Conservation (phyloP, 2,113 vertebrate genomes). For the Holacanthus passer region DNA sequence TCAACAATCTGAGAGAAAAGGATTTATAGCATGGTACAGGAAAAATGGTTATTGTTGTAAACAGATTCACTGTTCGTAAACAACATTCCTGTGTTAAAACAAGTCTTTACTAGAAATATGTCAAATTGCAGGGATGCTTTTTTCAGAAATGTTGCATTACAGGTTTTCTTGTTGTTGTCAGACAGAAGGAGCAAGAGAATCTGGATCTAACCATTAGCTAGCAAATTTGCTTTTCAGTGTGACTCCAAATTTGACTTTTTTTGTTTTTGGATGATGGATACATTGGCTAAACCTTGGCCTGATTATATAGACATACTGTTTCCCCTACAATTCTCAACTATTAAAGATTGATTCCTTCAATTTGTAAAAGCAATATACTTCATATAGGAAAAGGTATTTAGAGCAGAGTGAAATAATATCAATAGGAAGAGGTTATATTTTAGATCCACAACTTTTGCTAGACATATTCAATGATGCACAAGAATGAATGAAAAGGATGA, state of each 20-base stretch:
- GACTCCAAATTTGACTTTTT: no score
- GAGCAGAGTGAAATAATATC: not conserved
- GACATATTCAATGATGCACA: not conserved
- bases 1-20: not conserved
- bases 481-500: not conserved
- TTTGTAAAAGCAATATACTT: no score
- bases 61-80: not conserved
- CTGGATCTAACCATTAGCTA: not conserved
- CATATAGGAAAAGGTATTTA: not conserved
- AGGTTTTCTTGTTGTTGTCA: not conserved
- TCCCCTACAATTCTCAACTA: not conserved
- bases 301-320: not conserved
- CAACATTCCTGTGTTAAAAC: not conserved
- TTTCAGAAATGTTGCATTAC: conserved; percentile 20
- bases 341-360: not conserved
- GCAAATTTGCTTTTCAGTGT: not conserved
- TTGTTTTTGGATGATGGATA: not conserved
- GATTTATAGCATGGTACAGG: not conserved
- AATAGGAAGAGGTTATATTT: no score
- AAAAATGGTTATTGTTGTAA: not conserved
- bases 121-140: not conserved
- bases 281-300: not conserved
- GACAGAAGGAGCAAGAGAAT: not conserved
- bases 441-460: no score
- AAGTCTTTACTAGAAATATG: conserved; percentile 1